Evolutionary conservation across 2,113 vertebrate genomes (phyloP), one percentile per base, ranked within the genome.

Genomic region (Festucalex cinctus): DNA sequence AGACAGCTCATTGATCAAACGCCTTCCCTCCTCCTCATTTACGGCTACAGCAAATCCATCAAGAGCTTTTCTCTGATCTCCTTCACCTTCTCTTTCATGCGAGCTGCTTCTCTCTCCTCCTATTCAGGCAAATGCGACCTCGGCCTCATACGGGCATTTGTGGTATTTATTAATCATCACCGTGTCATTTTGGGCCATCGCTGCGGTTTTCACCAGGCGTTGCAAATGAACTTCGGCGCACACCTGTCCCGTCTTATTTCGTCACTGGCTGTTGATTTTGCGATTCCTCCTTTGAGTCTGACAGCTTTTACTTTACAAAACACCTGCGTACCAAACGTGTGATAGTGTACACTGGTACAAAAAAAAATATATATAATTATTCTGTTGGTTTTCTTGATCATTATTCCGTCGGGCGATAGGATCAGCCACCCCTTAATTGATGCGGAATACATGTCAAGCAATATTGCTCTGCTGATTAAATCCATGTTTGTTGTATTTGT

Each of bases 11-110:
- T 90, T 88, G 88, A 91, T 92, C 89, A 88, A 86, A 80, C 83
- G 80, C 82, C 89, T 82, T 86, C 83, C 83, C 81, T 81, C 82
- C 81, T 90, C 75, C 78, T 90, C 78, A 78, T 83, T 89, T 85
- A 86, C 86, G 83, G 79, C 73, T 88, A 86, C 88, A 88, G 86
- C 75, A 90, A 91, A 92, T 91, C 89, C 81, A 91, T 89, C 83
- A 87, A 59, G 63, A 84, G 60, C 28, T 83, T 83, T 81, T 74
- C 80, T 86, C 83, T 86, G 82, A 85, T 84, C 75, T 86, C 71
- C 71, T 74, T 51, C 85, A 75, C 88, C 83, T 85, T 74, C 66
- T 80, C 78, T 74, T 66, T 81, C 66, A 61, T 5, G 41, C 54
- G 68, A 10, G 57, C 81, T 78, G 77, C 82, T 75, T 83, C 63